Evolutionary conservation across 2,113 vertebrate genomes (phyloP).

Genomic region (Hemicordylus capensis): DNA sequence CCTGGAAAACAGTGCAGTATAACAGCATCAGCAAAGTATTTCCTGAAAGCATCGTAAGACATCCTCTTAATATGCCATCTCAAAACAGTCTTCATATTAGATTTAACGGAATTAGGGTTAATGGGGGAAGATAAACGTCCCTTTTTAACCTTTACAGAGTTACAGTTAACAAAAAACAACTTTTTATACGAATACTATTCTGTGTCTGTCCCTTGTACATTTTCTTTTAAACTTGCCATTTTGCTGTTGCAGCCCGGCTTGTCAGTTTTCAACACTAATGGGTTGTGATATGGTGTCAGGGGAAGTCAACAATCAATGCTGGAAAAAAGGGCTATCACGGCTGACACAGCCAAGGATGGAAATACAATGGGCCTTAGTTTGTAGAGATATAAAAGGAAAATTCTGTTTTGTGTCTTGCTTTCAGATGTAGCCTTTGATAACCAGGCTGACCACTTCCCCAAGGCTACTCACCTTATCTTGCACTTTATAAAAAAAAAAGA

Average conservation of each 20-base stretch:
- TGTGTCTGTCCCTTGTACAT: constrained; percentile 60
- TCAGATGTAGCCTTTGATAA: constrained; percentile 68
- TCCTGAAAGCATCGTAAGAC: constrained; percentile 24
- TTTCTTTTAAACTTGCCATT: constrained; percentile 78
- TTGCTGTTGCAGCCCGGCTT: constrained; percentile 76
- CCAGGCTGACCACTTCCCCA: constrained; percentile 48
- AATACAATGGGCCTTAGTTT: constrained; percentile 67
- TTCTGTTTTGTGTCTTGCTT: constrained; percentile 64
- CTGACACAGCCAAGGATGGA: constrained; percentile 73
- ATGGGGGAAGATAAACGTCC: constrained; percentile 52
- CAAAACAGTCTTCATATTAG: neutral
- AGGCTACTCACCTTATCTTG: constrained; percentile 30
- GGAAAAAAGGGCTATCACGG: constrained; percentile 64
- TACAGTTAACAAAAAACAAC: constrained; percentile 43
- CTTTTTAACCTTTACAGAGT: constrained; percentile 57
- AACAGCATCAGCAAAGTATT: constrained; percentile 47
- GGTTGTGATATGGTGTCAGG: constrained; percentile 81
- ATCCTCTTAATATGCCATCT: constrained; percentile 27
- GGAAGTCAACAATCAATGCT: constrained; percentile 82
- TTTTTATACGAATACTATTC: constrained; percentile 56
- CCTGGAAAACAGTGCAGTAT: constrained; percentile 4
- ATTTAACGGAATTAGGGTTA: constrained; percentile 49
- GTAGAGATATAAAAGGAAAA: constrained; percentile 73
- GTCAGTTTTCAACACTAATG: constrained; percentile 83
- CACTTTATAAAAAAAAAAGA: constrained; percentile 14